Evolutionary conservation across 2,797 vertebrate genomes (phyloP), one percentile per base, ranked within the genome.

Genomic region (Pipistrellus kuhlii): DNA sequence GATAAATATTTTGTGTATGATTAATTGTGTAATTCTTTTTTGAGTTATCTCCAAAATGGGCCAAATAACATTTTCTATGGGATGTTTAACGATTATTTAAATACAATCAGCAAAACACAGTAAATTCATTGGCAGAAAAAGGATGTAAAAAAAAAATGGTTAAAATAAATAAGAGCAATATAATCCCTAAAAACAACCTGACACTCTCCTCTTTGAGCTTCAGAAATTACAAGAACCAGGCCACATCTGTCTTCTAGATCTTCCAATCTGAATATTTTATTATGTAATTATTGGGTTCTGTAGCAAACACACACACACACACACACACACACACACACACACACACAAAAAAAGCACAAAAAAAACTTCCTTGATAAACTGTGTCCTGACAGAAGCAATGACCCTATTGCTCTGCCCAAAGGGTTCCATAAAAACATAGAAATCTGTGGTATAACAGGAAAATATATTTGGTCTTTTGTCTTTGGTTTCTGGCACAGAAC

Each of bases 61-160:
- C 23, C 41, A 85, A 80, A 62, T 78, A 90, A 88, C 10, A 86
- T 55, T 71, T 30, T 78, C 55, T 72, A 59, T 20, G 46, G 21
- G 87, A 72, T 73, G 35, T 62, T 64, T 68, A 48, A 46, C 18
- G 44, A 92, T 87, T 90, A 95, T 77, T 91, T 71, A 68, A 81
- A 93, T 91, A 73, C 5, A 84, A 57, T 59, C 17, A 77, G 5
- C 14, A 82, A 82, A 81, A 6, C 38, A 75, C 38, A 75, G 18
- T 62, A 69, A 85, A 69, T 14, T 71, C 55, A 11, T 62, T 68
- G n/a, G 8, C 53, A 80, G 38, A 41, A 89, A 81, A 30, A 91
- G 78, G 13, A 6, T 51, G 1, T 48, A 4, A 41, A n/a, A 78
- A 78, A 35, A 23, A 78, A 84, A 85, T 51, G 20, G 27, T 20